Percentiles rank a stretch among this genome's conserved stretches.
These are phyloP conservation scores for Pollenia griseotomentosa DNA, from an alignment of 2,888 invertebrate species.

Conservation along the genomic window DNA sequence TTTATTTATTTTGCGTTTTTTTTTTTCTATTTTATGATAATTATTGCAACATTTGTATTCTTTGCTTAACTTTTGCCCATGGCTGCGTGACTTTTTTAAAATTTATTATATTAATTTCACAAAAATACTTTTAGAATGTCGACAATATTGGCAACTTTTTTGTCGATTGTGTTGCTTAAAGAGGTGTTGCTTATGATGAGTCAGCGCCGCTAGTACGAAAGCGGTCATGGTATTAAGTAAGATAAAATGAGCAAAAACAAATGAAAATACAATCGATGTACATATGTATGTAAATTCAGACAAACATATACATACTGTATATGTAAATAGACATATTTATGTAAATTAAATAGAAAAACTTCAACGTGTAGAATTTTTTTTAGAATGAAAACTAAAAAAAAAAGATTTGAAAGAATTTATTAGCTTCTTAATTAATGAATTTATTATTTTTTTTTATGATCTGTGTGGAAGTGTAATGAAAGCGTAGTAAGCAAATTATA, in stretches of 20 bases:
- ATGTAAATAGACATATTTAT: no score
- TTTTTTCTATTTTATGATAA: slow-evolving; percentile 61
- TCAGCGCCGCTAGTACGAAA: background rate
- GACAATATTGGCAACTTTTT: slow-evolving; percentile 36
- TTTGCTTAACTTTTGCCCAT: slow-evolving; percentile 53
- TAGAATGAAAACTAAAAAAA: no score
- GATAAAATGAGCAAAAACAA: background rate
- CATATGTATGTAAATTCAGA: background rate
- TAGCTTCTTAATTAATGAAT: no score
- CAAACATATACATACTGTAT: background rate
- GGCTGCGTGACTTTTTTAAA: slow-evolving; percentile 11
- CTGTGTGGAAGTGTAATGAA: no score
- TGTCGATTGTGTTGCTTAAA: slow-evolving; percentile 16
- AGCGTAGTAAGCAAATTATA: no score
- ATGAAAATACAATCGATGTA: background rate
- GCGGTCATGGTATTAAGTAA: slow-evolving; percentile 20
- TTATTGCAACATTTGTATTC: slow-evolving; percentile 71
- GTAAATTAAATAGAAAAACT: no score
- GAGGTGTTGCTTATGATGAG: slow-evolving; percentile 39
- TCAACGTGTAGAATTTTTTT: no score
- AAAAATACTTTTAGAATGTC: slow-evolving; percentile 31
- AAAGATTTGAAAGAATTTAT: no score
- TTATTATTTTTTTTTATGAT: no score
- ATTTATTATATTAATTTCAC: background rate
- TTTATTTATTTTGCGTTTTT: slow-evolving; percentile 3